These are phyloP conservation scores for Eupeodes latifasciatus DNA, from an alignment of 2,888 invertebrate species.

Conservation along the genomic window DNA sequence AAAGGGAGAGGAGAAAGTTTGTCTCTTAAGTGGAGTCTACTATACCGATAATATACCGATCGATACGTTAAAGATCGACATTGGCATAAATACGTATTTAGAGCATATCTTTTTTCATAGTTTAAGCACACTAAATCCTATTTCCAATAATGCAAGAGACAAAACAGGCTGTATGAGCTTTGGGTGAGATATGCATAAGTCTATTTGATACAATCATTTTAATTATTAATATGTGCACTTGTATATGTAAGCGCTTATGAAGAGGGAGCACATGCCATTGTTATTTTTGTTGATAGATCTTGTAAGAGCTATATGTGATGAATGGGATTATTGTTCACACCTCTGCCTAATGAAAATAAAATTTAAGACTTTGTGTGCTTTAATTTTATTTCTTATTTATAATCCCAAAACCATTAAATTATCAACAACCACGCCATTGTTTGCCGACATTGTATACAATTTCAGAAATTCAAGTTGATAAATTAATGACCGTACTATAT, in stretches of 20 bases:
- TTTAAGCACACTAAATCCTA: too few species aligned
- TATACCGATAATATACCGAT: too few species aligned
- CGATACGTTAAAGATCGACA: too few species aligned
- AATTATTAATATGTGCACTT: too few species aligned
- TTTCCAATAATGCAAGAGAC: too few species aligned
- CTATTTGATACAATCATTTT: too few species aligned
- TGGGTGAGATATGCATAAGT: too few species aligned
- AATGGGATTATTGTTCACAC: constrained; percentile 46
- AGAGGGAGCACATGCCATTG: constrained; percentile 12
- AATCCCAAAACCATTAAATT: constrained; percentile 50
- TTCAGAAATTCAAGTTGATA: constrained; percentile 60
- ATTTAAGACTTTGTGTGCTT: constrained; percentile 37
- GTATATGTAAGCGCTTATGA: neutral
- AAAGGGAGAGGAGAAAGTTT: too few species aligned
- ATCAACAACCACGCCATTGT: constrained; percentile 44
- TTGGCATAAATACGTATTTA: too few species aligned
- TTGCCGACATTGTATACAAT: constrained; percentile 7
- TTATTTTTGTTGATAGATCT: constrained; percentile 22
- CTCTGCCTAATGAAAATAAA: constrained; percentile 30
- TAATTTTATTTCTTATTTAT: constrained; percentile 20
- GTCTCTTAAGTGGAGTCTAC: too few species aligned
- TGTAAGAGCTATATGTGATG: constrained; percentile 14
- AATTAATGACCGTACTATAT: constrained; percentile 48
- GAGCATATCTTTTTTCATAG: too few species aligned
- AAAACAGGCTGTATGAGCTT: too few species aligned